Percentiles rank a stretch among this genome's conserved stretches.
Conservation (phyloP, 2,888 invertebrate genomes). For the Phalangium opilio region DNA sequence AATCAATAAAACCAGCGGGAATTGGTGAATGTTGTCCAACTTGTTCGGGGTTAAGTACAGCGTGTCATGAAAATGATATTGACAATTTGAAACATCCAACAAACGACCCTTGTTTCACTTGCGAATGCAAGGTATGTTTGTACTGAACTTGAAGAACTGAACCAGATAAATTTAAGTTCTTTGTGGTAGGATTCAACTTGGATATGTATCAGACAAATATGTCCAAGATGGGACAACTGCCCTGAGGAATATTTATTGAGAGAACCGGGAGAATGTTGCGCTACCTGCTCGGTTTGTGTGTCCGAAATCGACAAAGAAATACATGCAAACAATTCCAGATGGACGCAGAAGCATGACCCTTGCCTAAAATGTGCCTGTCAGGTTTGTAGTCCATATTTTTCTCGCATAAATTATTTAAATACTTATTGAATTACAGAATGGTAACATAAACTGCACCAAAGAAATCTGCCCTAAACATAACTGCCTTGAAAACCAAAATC, state of each 20-base stretch:
- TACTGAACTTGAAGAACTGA: too few relatives aligned
- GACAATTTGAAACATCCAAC: conserved; percentile 8
- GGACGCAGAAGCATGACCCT: conserved; percentile 7
- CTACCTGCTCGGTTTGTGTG: conserved; percentile 13
- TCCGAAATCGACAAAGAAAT: conserved; percentile 8
- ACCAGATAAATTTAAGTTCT: not conserved
- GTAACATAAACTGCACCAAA: conserved; percentile 8
- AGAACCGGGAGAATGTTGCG: conserved; percentile 12
- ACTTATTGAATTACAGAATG: conserved; percentile 7
- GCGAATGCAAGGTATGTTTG: conserved; percentile 14
- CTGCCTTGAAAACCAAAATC: conserved; percentile 4
- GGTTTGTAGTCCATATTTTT: too few relatives aligned
- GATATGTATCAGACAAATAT: conserved; percentile 14
- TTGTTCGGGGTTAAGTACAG: conserved; percentile 12
- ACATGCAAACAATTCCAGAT: conserved; percentile 8
- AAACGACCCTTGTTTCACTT: conserved; percentile 13
- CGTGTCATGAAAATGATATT: conserved; percentile 11
- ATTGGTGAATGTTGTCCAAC: conserved; percentile 14
- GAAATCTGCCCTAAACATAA: conserved; percentile 5
- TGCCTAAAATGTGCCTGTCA: conserved; percentile 13
- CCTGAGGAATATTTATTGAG: conserved; percentile 8
- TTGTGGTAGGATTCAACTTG: conserved; percentile 12
- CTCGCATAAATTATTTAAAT: not conserved
- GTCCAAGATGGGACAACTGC: conserved; percentile 7
- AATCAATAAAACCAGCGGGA: conserved; percentile 10